phyloP scores from a whole-genome alignment of 2,888 invertebrate genomes.

The Tiliacea citrago region DNA sequence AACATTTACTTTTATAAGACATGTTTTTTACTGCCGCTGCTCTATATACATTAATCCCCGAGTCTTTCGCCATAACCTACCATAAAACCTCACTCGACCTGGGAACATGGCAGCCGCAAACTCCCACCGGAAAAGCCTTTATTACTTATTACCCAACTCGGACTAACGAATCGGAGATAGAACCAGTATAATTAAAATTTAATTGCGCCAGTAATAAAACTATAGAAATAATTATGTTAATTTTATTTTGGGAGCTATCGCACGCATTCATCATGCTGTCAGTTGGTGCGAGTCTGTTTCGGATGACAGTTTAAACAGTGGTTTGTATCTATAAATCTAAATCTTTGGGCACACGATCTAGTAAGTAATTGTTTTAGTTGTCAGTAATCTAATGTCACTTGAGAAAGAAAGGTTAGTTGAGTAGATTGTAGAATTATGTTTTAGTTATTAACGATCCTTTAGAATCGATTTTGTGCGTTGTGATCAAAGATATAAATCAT shows the following conservation, averaged over 20 bases:
- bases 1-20: background rate
- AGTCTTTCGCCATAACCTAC: constrained; percentile 23
- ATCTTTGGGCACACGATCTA: constrained; percentile 24
- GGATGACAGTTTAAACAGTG: constrained; percentile 60
- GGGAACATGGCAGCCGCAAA: constrained; percentile 32
- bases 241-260: constrained; percentile 64
- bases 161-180: constrained; percentile 63
- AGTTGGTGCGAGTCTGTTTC: constrained; percentile 20
- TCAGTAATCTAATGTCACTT: constrained; percentile 4
- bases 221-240: constrained; percentile 69
- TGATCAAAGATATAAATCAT: background rate
- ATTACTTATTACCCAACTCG: constrained; percentile 61
- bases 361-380: constrained; percentile 26
- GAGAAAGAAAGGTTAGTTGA: background rate
- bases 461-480: background rate
- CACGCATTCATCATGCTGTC: constrained; percentile 64
- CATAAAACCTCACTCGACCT: constrained; percentile 33
- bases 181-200: constrained; percentile 69
- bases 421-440: background rate
- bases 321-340: constrained; percentile 31
- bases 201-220: constrained; percentile 66
- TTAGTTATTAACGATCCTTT: background rate
- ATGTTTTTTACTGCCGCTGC: background rate
- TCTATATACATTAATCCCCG: background rate
- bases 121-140: constrained; percentile 64